Conservation (phyloP, 2,888 invertebrate species). For the Teinopalpus imperialis region DNA sequence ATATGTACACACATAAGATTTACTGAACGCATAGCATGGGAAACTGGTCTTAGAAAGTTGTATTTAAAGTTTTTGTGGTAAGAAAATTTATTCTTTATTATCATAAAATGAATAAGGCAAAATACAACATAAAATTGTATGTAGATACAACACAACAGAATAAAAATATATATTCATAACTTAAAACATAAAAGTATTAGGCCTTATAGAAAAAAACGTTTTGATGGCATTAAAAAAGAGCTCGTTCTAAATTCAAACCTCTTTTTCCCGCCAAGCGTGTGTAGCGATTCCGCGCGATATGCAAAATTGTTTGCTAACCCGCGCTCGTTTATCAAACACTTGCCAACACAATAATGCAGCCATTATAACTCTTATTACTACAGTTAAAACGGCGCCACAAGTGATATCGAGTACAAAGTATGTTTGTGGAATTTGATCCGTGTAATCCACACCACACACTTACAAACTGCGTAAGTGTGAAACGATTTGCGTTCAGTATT, state of each 20-base stretch:
- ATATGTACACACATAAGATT: conserved; percentile 29
- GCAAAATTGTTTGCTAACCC: conserved; percentile 43
- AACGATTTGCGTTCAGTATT: conserved; percentile 15
- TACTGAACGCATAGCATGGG: conserved; percentile 42
- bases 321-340: conserved; percentile 36
- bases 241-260: conserved; percentile 24
- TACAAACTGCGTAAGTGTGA: conserved; percentile 11
- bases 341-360: conserved; percentile 23
- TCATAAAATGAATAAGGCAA: conserved; percentile 1
- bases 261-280: conserved; percentile 22
- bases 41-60: conserved; percentile 45
- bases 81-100: neutral
- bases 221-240: too few species aligned
- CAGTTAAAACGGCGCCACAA: conserved; percentile 2
- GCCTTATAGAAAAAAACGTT: too few species aligned
- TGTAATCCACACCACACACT: conserved; percentile 16
- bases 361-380: conserved; percentile 25
- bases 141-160: too few species aligned
- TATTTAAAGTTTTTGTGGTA: neutral
- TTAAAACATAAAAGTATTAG: too few species aligned
- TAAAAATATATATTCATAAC: too few species aligned
- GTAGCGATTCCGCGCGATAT: conserved; percentile 34
- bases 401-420: conserved; percentile 7
- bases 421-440: conserved; percentile 17
- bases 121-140: conserved; percentile 15